Percentiles rank a stretch among this genome's conserved stretches.
Evolutionary conservation across 2,888 invertebrate species (phyloP).

Genomic region (Meganola albula): DNA sequence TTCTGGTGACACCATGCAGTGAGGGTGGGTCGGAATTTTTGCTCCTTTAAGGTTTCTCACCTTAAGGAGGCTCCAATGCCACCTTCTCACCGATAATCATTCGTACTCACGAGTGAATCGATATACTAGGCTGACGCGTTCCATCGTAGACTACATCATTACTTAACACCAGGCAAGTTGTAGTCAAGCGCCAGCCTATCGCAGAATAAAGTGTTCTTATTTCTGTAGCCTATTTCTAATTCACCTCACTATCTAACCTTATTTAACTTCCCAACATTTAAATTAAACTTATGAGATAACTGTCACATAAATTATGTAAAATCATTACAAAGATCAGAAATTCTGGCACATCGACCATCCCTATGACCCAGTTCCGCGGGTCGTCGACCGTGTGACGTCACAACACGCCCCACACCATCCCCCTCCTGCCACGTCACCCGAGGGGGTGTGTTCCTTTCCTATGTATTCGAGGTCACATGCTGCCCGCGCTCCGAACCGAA

Average conservation of each 20-base stretch:
- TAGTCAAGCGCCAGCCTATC: too few relatives aligned
- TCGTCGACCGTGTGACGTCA: conserved; percentile 74
- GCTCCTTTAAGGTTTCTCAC: too few relatives aligned
- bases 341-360: conserved; percentile 54
- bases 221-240: neutral
- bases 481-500: conserved; percentile 40
- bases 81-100: too few relatives aligned
- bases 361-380: conserved; percentile 67
- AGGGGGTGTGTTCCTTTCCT: conserved; percentile 58
- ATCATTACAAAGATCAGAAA: conserved; percentile 38
- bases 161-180: too few relatives aligned
- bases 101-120: too few relatives aligned
- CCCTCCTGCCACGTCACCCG: conserved; percentile 42
- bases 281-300: conserved; percentile 5
- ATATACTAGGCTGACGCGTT: too few relatives aligned
- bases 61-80: too few relatives aligned
- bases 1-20: too few relatives aligned
- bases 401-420: conserved; percentile 38
- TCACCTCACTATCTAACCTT: neutral
- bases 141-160: too few relatives aligned
- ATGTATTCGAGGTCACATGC: conserved; percentile 65
- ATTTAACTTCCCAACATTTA: too few relatives aligned
- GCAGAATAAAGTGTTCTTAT: conserved; percentile 8
- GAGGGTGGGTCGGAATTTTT: too few relatives aligned
- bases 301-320: conserved; percentile 34